Evolutionary conservation across 2,113 vertebrate species (phyloP), one percentile per base, ranked within the genome.

Genomic region (Varanus salvator): DNA sequence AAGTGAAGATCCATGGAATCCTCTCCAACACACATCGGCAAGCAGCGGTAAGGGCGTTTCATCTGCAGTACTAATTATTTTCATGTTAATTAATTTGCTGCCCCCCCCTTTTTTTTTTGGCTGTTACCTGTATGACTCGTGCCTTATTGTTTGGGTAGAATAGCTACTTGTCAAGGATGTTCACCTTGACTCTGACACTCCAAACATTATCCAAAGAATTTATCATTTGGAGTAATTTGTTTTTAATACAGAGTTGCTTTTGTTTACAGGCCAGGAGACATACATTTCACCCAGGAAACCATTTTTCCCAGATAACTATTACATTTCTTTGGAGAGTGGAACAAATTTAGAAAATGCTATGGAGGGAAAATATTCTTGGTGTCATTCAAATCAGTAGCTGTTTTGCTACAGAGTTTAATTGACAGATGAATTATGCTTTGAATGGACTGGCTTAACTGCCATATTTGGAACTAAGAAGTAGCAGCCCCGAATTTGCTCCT

Each of bases 1-100:
- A 99, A 97, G 99, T 99, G 85, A 99, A 99, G 97, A 99, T 99
- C 95, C 99, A 99, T 9, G 98, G 99, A 60, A 99, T 99, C 94
- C 96, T 99, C 87, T 99, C 99, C 88, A 99, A 99, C 93, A 99
- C 98, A 4, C 99, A 99, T 92, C 97, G 99, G 38, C 99, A 99
- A 96, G 99, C 99, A 48, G 99, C 98, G 91, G 98, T 99, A 97
- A 98, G 98, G 38, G 90, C 8, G 69, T 96, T 88, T 81, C 0
- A 88, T 54, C 71, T 1, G 52, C 29, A 19, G 85, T 64, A 12
- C 29, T 89, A 86, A 50, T 91, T 89, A 74, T 88, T 72, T 34
- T 23, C 12, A 75, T 83, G 76, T 2, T 44, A 44, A 9, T 68
- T 76, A 54, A 80, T 31, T 4, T 34, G 4, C 11, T 86, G 3